phyloP scores from a whole-genome alignment of 2,888 invertebrate species.

The Chaetoderma sp. region DNA sequence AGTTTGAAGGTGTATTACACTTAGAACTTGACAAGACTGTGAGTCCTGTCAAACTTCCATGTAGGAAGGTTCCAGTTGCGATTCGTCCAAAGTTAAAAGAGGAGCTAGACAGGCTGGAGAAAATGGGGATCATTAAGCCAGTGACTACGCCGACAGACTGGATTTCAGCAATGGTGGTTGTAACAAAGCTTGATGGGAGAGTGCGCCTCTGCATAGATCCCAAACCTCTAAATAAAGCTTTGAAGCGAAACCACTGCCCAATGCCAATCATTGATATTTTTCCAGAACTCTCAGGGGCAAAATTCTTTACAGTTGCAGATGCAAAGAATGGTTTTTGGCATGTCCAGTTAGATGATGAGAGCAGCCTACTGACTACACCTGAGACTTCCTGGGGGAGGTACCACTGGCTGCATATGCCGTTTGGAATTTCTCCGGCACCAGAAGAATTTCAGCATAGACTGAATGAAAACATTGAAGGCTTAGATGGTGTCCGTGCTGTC shows the following conservation, averaged over 20 bases:
- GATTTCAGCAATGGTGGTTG: conserved; percentile 35
- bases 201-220: conserved; percentile 33
- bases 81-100: conserved; percentile 19
- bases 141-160: conserved; percentile 31
- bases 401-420: conserved; percentile 35
- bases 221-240: conserved; percentile 29
- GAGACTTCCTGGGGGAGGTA: conserved; percentile 39
- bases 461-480: conserved; percentile 10
- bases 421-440: conserved; percentile 35
- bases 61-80: conserved; percentile 24
- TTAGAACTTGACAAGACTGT: conserved; percentile 25
- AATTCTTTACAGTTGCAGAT: conserved; percentile 15
- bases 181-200: conserved; percentile 13
- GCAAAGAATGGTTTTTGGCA: conserved; percentile 32
- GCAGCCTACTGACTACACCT: conserved; percentile 35
- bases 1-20: conserved; percentile 24
- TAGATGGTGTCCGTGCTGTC: conserved; percentile 22
- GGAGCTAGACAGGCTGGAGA: conserved; percentile 10
- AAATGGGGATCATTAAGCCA: conserved; percentile 11
- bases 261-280: conserved; percentile 20
- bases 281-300: conserved; percentile 6
- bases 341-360: conserved; percentile 25
- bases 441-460: conserved; percentile 35
- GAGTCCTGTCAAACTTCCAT: conserved; percentile 24
- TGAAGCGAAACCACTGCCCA: conserved; percentile 20